These are phyloP conservation scores for Tachina lurida DNA, from an alignment of 2,888 invertebrate genomes.

Conservation along the genomic window DNA sequence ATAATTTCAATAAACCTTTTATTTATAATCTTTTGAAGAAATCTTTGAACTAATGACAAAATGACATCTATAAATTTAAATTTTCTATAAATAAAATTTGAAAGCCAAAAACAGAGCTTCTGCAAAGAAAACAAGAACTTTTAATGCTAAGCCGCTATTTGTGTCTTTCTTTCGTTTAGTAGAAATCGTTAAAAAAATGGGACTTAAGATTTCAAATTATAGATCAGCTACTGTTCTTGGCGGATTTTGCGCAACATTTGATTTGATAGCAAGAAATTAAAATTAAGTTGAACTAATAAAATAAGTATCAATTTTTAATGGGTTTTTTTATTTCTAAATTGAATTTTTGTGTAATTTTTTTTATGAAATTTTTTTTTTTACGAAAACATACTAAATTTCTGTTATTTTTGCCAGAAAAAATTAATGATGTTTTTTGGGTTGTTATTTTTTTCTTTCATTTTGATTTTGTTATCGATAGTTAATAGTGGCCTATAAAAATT, in stretches of 20 bases:
- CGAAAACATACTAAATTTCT: constrained; percentile 25
- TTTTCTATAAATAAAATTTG: constrained; percentile 46
- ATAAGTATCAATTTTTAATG: constrained; percentile 59
- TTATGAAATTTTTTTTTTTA: background rate
- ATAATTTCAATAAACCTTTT: constrained; percentile 64
- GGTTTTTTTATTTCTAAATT: constrained; percentile 53
- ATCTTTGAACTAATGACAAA: constrained; percentile 70
- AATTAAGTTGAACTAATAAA: constrained; percentile 63
- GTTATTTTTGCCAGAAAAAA: constrained; percentile 24
- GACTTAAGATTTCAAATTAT: constrained; percentile 78
- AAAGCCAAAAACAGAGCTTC: background rate
- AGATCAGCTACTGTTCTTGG: constrained; percentile 57
- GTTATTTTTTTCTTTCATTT: constrained; percentile 1
- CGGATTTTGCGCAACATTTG: constrained; percentile 8
- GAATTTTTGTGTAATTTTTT: constrained; percentile 63
- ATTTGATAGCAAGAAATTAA: constrained; percentile 21
- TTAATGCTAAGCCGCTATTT: constrained; percentile 18
- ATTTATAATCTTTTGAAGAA: constrained; percentile 61
- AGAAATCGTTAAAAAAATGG: constrained; percentile 79
- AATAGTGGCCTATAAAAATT: constrained; percentile 62
- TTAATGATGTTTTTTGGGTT: constrained; percentile 9
- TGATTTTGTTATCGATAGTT: constrained; percentile 25
- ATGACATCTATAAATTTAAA: constrained; percentile 59
- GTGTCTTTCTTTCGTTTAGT: constrained; percentile 18
- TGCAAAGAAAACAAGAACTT: constrained; percentile 4